Evolutionary conservation across 2,113 vertebrate species (phyloP), one percentile per base, ranked within the genome.

Genomic region (Alces alces): DNA sequence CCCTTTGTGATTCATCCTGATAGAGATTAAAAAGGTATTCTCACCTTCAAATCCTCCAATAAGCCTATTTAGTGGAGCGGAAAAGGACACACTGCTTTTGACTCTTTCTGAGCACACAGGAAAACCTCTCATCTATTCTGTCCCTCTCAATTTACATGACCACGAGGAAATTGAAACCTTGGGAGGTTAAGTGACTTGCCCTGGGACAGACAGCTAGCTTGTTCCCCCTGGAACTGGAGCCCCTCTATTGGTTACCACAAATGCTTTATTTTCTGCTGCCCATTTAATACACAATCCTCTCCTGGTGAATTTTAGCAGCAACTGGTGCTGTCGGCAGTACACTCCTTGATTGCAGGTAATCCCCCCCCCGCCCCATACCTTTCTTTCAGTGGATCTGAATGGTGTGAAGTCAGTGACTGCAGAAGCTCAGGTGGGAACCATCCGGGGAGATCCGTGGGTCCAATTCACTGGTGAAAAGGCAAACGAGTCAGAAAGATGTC

Each of bases 161-260:
- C 91, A 94, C 1, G 47, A 96, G 96, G 97, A 97, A 98, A 95
- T 4, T 39, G 96, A 97, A 95, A 97, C 97, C 87, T 57, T 43
- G 33, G 17, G 70, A 96, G 55, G 58, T 93, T 52, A 94, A 93
- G 39, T 54, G 70, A 85, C 89, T 97, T 60, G 86, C 54, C 78
- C 55, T 83, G 36, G 39, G 66, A 92, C 66, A 50, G 91, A 17
- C 45, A 86, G 50, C 82, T 28, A 30, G 86, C 82, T 54, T 54
- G 60, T 95, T 95, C 93, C 96, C 90, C 80, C 60, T 96, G 36
- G 50, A 79, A 91, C 89, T 88, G 84, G 87, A 83, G 43, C 15
- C 80, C 7, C 15, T 52, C 47, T 66, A 2, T 70, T 39, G 39
- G 39, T 97, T 78, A n/a, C 93, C 54, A 9, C 13, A 2, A 90